Percentiles rank a stretch among this genome's conserved stretches.
Evolutionary conservation across 2,113 vertebrate species (phyloP).

Genomic region (Zosterops hypoxanthus): DNA sequence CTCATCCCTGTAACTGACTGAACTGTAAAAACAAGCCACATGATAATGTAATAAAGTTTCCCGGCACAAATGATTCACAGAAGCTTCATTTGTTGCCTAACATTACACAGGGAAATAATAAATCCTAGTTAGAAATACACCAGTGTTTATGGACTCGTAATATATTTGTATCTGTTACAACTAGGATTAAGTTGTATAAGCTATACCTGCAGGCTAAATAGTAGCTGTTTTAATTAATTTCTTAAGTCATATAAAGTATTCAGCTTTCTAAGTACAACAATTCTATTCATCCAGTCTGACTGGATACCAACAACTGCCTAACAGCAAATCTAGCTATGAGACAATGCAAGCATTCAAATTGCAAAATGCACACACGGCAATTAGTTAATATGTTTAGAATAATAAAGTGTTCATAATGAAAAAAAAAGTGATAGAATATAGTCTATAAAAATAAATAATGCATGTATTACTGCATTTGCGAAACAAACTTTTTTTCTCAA

Average conservation of each 20-base stretch:
- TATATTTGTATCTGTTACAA: slow-evolving; percentile 6
- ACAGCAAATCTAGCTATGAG: not conserved
- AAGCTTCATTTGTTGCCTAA: slow-evolving; percentile 20
- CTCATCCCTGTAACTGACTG: not conserved
- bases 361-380: not conserved
- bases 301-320: not conserved
- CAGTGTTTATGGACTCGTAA: slow-evolving; percentile 22
- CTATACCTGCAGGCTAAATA: slow-evolving; percentile 34
- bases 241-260: not conserved
- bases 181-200: not conserved
- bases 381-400: not conserved
- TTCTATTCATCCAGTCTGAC: slow-evolving; percentile 15
- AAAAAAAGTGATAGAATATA: not conserved
- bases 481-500: not conserved
- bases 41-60: not conserved
- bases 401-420: not conserved
- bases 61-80: not conserved
- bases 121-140: slow-evolving; percentile 6
- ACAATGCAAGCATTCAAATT: slow-evolving; percentile 34
- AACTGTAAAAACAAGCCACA: not conserved
- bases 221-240: slow-evolving; percentile 46
- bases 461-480: not conserved
- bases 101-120: slow-evolving; percentile 7
- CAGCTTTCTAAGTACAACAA: slow-evolving; percentile 11
- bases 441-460: not conserved